These are phyloP conservation scores for Antidorcas marsupialis DNA, from an alignment of 2,113 vertebrate species.

Conservation along the genomic window DNA sequence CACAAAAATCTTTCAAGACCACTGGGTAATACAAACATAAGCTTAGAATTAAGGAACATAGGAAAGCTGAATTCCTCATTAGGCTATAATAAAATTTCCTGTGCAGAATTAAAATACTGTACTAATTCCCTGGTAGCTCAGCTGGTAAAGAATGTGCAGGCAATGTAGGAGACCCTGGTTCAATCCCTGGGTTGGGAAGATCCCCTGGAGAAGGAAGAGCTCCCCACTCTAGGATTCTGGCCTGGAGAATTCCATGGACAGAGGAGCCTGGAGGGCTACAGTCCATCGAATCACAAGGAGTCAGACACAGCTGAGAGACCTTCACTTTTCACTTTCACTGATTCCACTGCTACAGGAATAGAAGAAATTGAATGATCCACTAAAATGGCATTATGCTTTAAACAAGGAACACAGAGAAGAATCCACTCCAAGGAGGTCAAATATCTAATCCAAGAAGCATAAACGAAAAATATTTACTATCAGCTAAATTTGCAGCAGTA, in stretches of 20 bases:
- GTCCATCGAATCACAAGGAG: neutral
- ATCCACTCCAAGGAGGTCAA: neutral
- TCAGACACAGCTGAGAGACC: neutral
- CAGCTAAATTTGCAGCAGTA: neutral
- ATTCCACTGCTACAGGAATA: neutral
- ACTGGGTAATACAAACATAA: neutral
- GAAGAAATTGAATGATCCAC: conserved; percentile 5
- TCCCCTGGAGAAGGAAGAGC: neutral
- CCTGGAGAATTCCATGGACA: neutral
- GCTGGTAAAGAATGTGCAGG: neutral
- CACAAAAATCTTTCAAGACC: neutral
- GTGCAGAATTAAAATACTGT: conserved; percentile 11
- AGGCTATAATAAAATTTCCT: neutral
- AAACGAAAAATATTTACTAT: neutral
- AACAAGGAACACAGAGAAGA: neutral
- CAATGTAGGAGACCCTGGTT: neutral
- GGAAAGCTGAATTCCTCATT: conserved; percentile 25
- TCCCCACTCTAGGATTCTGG: neutral
- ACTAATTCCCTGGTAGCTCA: neutral
- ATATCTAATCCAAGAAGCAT: neutral
- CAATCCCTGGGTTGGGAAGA: neutral
- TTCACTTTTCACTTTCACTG: neutral
- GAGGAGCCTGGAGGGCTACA: neutral
- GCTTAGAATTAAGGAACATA: neutral
- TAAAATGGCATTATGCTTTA: neutral